These are phyloP conservation scores for Perca schrenkii DNA, from an alignment of 2,113 vertebrate species.

Conservation along the genomic window DNA sequence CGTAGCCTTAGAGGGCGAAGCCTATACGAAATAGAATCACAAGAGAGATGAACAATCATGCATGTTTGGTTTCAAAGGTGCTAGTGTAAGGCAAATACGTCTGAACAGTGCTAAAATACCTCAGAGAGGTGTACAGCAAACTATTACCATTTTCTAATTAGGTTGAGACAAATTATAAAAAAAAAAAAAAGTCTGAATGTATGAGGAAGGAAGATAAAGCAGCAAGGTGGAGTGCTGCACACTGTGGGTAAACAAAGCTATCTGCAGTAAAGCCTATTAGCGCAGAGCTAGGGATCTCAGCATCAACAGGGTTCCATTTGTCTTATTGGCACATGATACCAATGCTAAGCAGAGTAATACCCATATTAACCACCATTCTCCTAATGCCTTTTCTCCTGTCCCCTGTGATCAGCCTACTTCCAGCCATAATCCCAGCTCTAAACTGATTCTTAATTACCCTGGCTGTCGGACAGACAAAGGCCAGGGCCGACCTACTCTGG, in stretches of 20 bases:
- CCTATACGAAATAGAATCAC: too few relatives aligned
- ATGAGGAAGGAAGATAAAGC: conserved; percentile 55
- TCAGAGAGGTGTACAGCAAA: conserved; percentile 65
- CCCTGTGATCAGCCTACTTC: conserved; percentile 76
- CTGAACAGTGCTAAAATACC: conserved; percentile 63
- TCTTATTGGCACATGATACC: conserved; percentile 79
- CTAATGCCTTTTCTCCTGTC: conserved; percentile 80
- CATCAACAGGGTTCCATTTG: conserved; percentile 71
- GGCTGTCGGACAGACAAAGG: conserved; percentile 69
- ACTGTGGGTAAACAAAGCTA: conserved; percentile 72
- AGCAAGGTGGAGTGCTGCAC: conserved; percentile 54
- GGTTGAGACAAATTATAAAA: conserved; percentile 64
- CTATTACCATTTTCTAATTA: conserved; percentile 73
- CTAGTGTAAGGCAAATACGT: conserved; percentile 66
- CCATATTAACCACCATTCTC: conserved; percentile 78
- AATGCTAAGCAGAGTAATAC: conserved; percentile 78
- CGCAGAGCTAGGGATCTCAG: conserved; percentile 55
- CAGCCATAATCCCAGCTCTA: conserved; percentile 77
- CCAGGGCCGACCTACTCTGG: conserved; percentile 51
- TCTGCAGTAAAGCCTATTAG: conserved; percentile 71
- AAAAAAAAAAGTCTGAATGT: conserved; percentile 44
- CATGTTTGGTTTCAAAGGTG: conserved; percentile 65
- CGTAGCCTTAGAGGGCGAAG: too few relatives aligned
- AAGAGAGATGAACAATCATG: conserved; percentile 58
- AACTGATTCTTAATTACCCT: conserved; percentile 82